Evolutionary conservation across 2,797 vertebrate genomes (phyloP).

Genomic region (Peromyscus aztecus): DNA sequence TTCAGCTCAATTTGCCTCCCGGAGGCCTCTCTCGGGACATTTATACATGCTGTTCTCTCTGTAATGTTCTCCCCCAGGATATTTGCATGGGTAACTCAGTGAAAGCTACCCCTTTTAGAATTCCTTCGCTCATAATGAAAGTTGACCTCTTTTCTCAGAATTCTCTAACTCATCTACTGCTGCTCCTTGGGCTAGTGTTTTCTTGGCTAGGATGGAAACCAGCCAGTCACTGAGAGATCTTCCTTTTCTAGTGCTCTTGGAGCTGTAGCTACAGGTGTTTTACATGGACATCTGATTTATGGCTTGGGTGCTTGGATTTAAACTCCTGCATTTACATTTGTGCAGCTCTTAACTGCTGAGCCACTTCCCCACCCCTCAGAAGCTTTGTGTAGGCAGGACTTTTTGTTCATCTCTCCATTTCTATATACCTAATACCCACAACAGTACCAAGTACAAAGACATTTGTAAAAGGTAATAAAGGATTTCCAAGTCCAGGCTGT

Average conservation of each 20-base stretch:
- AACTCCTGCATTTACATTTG: background rate
- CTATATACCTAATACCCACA: background rate
- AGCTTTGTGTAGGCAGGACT: background rate
- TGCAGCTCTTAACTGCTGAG: background rate
- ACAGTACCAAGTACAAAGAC: background rate
- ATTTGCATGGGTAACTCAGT: background rate
- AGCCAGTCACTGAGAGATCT: background rate
- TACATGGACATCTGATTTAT: background rate
- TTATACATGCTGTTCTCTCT: constrained; percentile 13
- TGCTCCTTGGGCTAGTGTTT: background rate
- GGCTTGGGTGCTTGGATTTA: background rate
- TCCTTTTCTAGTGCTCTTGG: background rate
- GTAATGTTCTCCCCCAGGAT: background rate
- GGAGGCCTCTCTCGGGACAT: background rate
- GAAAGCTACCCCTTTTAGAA: background rate
- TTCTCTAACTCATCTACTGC: background rate
- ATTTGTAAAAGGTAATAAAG: constrained; percentile 28
- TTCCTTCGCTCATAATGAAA: constrained; percentile 37
- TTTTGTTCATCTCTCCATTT: background rate
- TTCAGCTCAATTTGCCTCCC: background rate
- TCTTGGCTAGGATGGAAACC: background rate
- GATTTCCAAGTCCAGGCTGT: background rate
- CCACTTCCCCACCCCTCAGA: background rate
- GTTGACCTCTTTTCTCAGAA: background rate
- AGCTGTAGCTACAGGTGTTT: background rate